Conservation (phyloP, 1,140 invertebrate genomes). For the Drosophila pallidifrons region DNA sequence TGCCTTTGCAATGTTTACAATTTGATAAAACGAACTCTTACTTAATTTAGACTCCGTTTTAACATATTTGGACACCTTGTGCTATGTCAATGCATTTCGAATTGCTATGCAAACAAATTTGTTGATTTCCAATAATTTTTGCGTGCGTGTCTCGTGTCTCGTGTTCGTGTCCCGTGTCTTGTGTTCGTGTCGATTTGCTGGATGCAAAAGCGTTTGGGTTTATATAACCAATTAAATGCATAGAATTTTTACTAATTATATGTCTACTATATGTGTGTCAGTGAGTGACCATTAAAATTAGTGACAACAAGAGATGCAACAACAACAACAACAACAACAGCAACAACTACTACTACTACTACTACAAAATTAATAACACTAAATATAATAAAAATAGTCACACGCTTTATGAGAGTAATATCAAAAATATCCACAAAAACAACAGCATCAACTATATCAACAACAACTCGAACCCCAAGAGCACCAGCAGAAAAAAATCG, state of each 20-base stretch:
- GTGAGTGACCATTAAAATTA: no score
- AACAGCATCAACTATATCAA: conserved; percentile 20
- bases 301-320: background rate
- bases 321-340: conserved; percentile 10
- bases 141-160: background rate
- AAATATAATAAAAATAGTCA: background rate
- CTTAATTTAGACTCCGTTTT: background rate
- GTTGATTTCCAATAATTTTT: background rate
- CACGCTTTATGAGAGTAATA: background rate
- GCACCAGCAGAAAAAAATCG: conserved; percentile 49
- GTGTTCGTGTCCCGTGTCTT: conserved; percentile 14
- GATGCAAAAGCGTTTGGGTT: conserved; percentile 8
- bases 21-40: no score
- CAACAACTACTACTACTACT: conserved; percentile 20
- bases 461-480: conserved; percentile 31
- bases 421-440: conserved; percentile 39
- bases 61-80: conserved; percentile 1
- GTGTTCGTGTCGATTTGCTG: conserved; percentile 20
- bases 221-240: conserved; percentile 24
- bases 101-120: background rate
- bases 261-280: no score
- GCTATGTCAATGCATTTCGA: background rate
- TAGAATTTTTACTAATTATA: conserved; percentile 31
- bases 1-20: background rate
- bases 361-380: background rate